phyloP scores from a whole-genome alignment of 2,113 vertebrate genomes.

The Crotalus horridus region DNA sequence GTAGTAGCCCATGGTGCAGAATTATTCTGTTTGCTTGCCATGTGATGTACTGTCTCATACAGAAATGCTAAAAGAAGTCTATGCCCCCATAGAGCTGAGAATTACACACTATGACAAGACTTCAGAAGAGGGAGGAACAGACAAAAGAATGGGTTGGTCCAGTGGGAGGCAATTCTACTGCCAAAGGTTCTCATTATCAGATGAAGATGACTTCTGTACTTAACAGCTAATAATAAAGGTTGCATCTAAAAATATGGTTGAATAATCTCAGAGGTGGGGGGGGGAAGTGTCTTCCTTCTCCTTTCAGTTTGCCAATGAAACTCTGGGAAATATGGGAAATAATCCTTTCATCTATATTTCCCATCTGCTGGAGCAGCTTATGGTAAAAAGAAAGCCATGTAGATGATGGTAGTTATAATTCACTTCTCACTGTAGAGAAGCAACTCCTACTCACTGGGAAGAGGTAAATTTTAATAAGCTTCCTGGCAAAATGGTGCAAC shows the following conservation, averaged over 20 bases:
- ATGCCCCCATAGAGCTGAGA: not conserved
- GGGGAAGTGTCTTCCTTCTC: not conserved
- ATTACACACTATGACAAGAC: not conserved
- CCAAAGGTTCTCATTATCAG: conserved; percentile 7
- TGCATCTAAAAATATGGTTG: conserved; percentile 16
- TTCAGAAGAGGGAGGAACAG: not conserved
- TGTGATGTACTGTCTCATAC: not conserved
- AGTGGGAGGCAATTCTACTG: conserved; percentile 5
- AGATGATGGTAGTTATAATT: not conserved
- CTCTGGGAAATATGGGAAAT: not conserved
- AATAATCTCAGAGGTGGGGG: not conserved
- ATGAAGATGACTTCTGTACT: not conserved
- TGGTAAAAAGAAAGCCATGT: not conserved
- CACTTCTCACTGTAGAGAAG: not conserved
- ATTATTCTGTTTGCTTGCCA: not conserved
- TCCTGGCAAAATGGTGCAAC: not conserved
- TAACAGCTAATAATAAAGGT: conserved; percentile 7
- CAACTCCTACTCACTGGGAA: not conserved
- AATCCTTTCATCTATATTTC: not conserved
- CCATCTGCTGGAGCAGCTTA: not conserved
- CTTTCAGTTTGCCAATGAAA: not conserved
- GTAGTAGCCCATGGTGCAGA: not conserved
- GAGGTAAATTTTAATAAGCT: not conserved
- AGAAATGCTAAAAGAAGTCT: not conserved
- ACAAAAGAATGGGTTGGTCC: not conserved